Conservation (phyloP, 2,113 vertebrate species). For the Tragulus kanchil region DNA sequence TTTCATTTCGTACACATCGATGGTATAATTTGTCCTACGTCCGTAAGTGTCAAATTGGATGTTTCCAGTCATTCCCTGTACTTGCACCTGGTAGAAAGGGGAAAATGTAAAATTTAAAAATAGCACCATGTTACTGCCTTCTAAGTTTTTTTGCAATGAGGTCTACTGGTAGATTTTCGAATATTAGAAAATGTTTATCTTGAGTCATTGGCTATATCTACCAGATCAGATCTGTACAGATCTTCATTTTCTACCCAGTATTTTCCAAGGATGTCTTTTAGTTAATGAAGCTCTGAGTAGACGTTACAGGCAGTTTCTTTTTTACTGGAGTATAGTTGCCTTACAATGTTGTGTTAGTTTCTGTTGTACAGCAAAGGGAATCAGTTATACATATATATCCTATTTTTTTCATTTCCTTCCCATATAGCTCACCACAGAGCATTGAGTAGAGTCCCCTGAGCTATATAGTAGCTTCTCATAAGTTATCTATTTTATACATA, state of each 20-base stretch:
- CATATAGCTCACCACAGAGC: neutral
- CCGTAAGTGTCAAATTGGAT: slow-evolving; percentile 99
- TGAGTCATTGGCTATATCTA: neutral
- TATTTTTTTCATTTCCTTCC: neutral
- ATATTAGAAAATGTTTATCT: slow-evolving; percentile 45
- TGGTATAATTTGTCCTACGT: slow-evolving; percentile 98
- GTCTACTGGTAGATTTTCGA: slow-evolving; percentile 9
- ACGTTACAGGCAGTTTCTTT: neutral
- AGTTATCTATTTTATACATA: neutral
- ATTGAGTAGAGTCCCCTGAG: neutral
- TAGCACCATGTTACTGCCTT: slow-evolving; percentile 28
- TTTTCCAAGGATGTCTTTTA: slow-evolving; percentile 50
- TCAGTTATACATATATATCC: neutral
- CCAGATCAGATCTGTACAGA: neutral
- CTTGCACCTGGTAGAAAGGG: slow-evolving; percentile 92
- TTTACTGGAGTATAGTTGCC: neutral
- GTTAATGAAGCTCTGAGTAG: slow-evolving; percentile 15
- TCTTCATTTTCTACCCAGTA: slow-evolving; percentile 35
- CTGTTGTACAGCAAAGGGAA: neutral
- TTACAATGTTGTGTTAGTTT: neutral
- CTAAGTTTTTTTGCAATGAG: neutral
- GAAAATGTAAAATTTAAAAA: slow-evolving; percentile 72
- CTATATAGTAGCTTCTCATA: neutral
- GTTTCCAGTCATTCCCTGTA: slow-evolving; percentile 99
- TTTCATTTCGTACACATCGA: slow-evolving; percentile 99